Conservation (phyloP, 2,113 vertebrate species). For the Chionomys nivalis region DNA sequence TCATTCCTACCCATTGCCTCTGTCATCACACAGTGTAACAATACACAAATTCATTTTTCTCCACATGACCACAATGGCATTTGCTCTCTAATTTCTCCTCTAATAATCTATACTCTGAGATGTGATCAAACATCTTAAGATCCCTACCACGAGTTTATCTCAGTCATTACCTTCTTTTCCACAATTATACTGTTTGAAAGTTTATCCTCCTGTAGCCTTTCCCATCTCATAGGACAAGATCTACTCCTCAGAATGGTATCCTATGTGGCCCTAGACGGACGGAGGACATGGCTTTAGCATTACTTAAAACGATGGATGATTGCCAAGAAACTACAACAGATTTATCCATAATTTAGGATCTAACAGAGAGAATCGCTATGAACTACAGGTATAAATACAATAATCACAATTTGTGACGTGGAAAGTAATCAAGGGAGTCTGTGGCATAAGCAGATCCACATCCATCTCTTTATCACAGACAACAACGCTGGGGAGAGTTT, state of each 20-base stretch:
- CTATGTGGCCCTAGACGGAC: constrained; percentile 29
- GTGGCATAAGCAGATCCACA: neutral
- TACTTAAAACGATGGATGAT: constrained; percentile 53
- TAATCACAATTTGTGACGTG: constrained; percentile 62
- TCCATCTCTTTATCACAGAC: neutral
- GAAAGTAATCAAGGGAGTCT: constrained; percentile 56
- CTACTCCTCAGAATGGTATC: constrained; percentile 9
- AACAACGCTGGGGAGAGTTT: neutral
- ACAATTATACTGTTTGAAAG: constrained; percentile 23
- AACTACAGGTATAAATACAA: neutral
- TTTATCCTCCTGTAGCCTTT: neutral
- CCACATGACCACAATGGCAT: neutral
- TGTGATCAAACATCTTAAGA: neutral
- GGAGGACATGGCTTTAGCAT: constrained; percentile 41
- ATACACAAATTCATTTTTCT: neutral
- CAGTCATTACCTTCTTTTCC: neutral
- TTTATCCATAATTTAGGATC: constrained; percentile 69
- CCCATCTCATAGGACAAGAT: neutral
- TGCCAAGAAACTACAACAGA: constrained; percentile 64
- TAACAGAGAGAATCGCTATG: constrained; percentile 12
- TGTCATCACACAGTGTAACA: neutral
- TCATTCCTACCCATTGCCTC: neutral
- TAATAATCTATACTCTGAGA: constrained; percentile 1
- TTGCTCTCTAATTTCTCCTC: neutral
- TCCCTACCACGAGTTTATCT: neutral